Conservation (phyloP, 2,113 vertebrate genomes). For the Zingel zingel region DNA sequence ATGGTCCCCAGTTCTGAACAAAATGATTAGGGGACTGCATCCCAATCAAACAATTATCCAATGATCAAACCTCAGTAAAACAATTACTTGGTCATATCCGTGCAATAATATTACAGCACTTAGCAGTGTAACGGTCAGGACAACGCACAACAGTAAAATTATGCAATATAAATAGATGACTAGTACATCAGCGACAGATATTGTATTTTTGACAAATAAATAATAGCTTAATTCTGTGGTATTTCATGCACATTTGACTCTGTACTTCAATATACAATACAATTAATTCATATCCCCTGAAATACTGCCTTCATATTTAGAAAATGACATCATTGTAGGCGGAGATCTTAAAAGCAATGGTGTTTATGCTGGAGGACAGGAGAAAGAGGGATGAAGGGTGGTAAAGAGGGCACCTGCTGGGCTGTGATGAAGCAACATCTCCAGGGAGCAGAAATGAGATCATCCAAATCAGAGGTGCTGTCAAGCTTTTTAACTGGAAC, state of each 20-base stretch:
- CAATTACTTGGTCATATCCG: conserved; percentile 54
- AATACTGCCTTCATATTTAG: conserved; percentile 13
- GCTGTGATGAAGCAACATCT: conserved; percentile 69
- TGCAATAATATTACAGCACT: conserved; percentile 7
- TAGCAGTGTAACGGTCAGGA: conserved; percentile 4
- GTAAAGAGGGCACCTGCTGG: conserved; percentile 75
- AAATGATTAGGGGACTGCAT: conserved; percentile 65
- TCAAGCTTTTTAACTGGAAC: conserved; percentile 53
- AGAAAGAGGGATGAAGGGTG: conserved; percentile 56
- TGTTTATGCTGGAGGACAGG: conserved; percentile 66
- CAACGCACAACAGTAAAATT: neutral
- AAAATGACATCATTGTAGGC: conserved; percentile 65
- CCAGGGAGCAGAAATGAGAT: conserved; percentile 73
- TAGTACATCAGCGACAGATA: neutral
- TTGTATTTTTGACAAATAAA: conserved; percentile 26
- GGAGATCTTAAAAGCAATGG: conserved; percentile 37
- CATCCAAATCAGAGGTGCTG: conserved; percentile 58
- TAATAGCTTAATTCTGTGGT: neutral
- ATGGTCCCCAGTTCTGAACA: conserved; percentile 61
- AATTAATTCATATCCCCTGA: conserved; percentile 9
- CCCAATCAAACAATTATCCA: conserved; percentile 72
- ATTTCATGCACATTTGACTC: neutral
- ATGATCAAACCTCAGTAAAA: conserved; percentile 63
- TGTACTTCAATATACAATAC: neutral
- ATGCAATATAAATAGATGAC: neutral